Evolutionary conservation across 2,888 invertebrate genomes (phyloP).

Genomic region (Cantharis flavilabris): DNA sequence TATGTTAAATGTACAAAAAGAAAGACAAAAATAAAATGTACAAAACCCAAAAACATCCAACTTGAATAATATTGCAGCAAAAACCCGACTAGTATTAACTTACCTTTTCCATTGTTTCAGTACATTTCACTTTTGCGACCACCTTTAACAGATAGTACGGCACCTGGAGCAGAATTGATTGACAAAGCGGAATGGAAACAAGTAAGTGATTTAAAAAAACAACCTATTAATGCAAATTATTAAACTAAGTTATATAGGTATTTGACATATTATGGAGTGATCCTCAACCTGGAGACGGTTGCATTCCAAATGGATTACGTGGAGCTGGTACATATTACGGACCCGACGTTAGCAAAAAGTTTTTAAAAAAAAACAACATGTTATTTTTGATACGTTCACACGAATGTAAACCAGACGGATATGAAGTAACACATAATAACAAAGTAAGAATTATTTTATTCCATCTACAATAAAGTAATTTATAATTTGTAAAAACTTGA

Average conservation of each 20-base stretch:
- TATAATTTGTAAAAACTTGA: no score
- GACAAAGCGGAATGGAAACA: constrained; percentile 91
- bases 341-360: constrained; percentile 80
- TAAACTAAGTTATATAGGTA: constrained; percentile 58
- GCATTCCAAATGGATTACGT: constrained; percentile 79
- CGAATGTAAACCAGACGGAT: constrained; percentile 92
- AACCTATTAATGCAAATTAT: not conserved
- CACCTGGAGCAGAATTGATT: constrained; percentile 68
- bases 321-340: constrained; percentile 95
- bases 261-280: constrained; percentile 94
- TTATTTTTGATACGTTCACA: constrained; percentile 84
- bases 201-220: constrained; percentile 57
- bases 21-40: no score
- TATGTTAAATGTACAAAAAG: no score
- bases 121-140: constrained; percentile 86
- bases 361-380: constrained; percentile 77
- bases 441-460: constrained; percentile 68
- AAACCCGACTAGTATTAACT: no score
- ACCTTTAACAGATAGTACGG: constrained; percentile 71
- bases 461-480: no score
- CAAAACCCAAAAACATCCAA: no score
- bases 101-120: constrained; percentile 55
- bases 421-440: constrained; percentile 83
- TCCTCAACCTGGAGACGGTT: constrained; percentile 78
- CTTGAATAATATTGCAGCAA: no score